phyloP scores from a whole-genome alignment of 1,140 invertebrate genomes.

The Eciton burchellii region DNA sequence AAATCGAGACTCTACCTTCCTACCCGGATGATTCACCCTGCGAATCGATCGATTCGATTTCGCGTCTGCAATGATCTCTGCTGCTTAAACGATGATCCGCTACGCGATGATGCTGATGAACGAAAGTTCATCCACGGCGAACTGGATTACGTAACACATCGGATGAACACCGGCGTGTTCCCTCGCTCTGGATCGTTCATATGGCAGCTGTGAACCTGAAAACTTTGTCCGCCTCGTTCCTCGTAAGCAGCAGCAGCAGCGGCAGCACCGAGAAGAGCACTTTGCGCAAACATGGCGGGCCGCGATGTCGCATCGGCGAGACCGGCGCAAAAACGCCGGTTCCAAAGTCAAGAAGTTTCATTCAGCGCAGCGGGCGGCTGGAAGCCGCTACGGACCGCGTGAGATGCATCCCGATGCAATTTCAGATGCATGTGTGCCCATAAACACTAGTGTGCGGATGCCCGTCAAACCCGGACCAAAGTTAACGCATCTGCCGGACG shows the following conservation, averaged over 20 bases:
- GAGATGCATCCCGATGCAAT: slow-evolving; percentile 57
- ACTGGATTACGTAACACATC: background rate
- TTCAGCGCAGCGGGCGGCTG: slow-evolving; percentile 28
- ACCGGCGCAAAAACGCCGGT: slow-evolving; percentile 12
- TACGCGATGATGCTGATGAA: no score
- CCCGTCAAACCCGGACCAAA: slow-evolving; percentile 68
- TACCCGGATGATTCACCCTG: no score
- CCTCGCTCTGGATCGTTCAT: background rate
- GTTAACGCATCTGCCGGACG: slow-evolving; percentile 75
- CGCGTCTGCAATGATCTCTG: no score
- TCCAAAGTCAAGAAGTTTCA: slow-evolving; percentile 53
- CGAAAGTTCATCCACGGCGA: no score
- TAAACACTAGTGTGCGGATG: slow-evolving; percentile 39
- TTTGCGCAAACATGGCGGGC: slow-evolving; percentile 40
- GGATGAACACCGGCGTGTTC: slow-evolving; percentile 11
- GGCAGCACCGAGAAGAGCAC: no score
- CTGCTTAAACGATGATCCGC: no score
- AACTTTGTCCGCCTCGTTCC: slow-evolving; percentile 27
- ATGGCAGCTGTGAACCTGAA: background rate
- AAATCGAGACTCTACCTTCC: slow-evolving; percentile 8
- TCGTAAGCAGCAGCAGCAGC: slow-evolving; percentile 34
- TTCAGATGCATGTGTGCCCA: slow-evolving; percentile 56
- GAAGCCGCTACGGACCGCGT: slow-evolving; percentile 40
- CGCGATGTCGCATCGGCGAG: background rate
- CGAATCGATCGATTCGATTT: no score